Evolutionary conservation across 1,140 invertebrate genomes (phyloP).

Genomic region (Diabrotica virgifera): DNA sequence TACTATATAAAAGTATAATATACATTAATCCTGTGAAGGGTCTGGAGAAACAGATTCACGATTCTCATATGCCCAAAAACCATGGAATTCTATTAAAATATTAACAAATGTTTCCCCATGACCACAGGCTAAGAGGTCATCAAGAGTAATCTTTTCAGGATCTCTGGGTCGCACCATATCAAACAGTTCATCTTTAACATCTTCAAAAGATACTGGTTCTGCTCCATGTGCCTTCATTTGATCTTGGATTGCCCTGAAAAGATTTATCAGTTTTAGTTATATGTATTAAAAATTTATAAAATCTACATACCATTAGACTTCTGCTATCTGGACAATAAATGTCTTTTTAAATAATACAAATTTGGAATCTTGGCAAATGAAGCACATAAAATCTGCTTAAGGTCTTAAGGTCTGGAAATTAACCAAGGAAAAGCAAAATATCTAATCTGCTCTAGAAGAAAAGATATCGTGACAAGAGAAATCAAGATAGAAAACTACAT

Average conservation of each 20-base stretch:
- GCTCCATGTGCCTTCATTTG: slow-evolving; percentile 82
- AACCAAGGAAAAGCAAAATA: too few relatives aligned
- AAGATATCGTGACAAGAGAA: too few relatives aligned
- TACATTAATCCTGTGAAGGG: slow-evolving; percentile 40
- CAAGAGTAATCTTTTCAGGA: slow-evolving; percentile 80
- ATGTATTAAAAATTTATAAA: background rate
- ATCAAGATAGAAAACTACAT: too few relatives aligned
- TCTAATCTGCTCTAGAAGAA: too few relatives aligned
- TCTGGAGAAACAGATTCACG: slow-evolving; percentile 73
- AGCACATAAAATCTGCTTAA: too few relatives aligned
- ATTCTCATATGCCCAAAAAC: slow-evolving; percentile 96
- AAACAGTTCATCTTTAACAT: slow-evolving; percentile 97
- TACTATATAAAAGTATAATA: background rate
- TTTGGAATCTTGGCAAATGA: too few relatives aligned
- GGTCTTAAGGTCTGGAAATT: too few relatives aligned
- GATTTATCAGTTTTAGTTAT: slow-evolving; percentile 58
- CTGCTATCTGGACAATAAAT: too few relatives aligned
- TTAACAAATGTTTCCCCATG: slow-evolving; percentile 92
- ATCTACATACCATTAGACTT: too few relatives aligned
- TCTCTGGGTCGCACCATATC: slow-evolving; percentile 93
- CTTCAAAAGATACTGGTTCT: slow-evolving; percentile 85
- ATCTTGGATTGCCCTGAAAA: slow-evolving; percentile 88
- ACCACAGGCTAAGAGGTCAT: slow-evolving; percentile 77
- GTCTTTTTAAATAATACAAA: too few relatives aligned
- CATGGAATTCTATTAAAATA: slow-evolving; percentile 93